Percentiles rank a stretch among this genome's conserved stretches.
Evolutionary conservation across 2,888 invertebrate species (phyloP).

Genomic region (Pycnomerus fuliginosus): DNA sequence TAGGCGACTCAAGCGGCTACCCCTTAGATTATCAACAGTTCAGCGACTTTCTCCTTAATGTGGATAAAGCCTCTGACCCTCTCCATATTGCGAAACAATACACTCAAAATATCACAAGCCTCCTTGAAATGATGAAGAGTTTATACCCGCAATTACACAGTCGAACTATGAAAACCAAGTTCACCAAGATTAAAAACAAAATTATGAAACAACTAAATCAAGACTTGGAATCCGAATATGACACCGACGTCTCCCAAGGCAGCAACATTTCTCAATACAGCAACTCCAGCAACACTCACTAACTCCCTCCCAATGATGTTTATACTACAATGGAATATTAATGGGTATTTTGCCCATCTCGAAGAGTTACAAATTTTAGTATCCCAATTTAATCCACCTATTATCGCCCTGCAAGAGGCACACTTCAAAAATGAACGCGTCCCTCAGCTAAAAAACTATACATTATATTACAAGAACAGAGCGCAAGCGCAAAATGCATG

Average conservation of each 20-base stretch:
- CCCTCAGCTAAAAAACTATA: slow-evolving; percentile 4
- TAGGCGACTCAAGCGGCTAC: background rate
- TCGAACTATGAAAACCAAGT: slow-evolving; percentile 10
- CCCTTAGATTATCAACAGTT: slow-evolving; percentile 4
- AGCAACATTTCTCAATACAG: slow-evolving; percentile 5
- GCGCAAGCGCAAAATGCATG: background rate
- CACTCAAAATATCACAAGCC: slow-evolving; percentile 5
- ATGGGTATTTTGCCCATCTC: slow-evolving; percentile 11
- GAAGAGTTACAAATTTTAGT: slow-evolving; percentile 7
- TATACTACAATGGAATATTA: slow-evolving; percentile 16
- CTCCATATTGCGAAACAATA: slow-evolving; percentile 8
- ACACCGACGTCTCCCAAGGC: slow-evolving; percentile 1
- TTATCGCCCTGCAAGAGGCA: slow-evolving; percentile 16
- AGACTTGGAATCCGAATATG: slow-evolving; percentile 4
- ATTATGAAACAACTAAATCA: slow-evolving; percentile 4
- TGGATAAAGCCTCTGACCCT: slow-evolving; percentile 5
- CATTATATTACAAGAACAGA: slow-evolving; percentile 4
- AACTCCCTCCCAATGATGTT: background rate
- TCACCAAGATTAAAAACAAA: slow-evolving; percentile 10
- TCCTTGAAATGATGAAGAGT: slow-evolving; percentile 1
- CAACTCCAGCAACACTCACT: background rate
- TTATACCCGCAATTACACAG: slow-evolving; percentile 4
- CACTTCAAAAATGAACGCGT: slow-evolving; percentile 9
- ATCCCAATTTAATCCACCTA: slow-evolving; percentile 3
- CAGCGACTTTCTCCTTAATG: slow-evolving; percentile 9